Percentiles rank a stretch among this genome's conserved stretches.
Evolutionary conservation across 2,113 vertebrate genomes (phyloP).

Genomic region (Crocuta crocuta): DNA sequence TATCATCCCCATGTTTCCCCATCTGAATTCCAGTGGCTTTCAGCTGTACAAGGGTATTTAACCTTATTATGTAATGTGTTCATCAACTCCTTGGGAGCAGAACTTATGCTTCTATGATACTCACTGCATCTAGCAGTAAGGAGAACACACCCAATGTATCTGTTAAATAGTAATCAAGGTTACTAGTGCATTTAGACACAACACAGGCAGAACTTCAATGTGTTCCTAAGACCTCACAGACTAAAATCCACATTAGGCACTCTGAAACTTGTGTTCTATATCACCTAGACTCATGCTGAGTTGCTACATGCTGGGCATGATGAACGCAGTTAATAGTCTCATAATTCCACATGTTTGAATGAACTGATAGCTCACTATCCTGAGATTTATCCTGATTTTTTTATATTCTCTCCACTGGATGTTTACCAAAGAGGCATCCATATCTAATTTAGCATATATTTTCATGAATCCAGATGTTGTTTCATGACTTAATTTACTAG

Average conservation of each 20-base stretch:
- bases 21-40: background rate
- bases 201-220: background rate
- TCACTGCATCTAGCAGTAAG: background rate
- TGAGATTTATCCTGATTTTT: background rate
- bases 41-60: background rate
- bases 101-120: background rate
- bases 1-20: background rate
- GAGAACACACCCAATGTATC: background rate
- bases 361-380: background rate
- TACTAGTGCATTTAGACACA: background rate
- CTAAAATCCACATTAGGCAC: no score
- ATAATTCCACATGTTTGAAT: no score
- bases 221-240: background rate
- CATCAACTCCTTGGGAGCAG: background rate
- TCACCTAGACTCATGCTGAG: background rate
- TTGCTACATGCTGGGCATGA: rapidly evolving
- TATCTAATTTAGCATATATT: background rate
- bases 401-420: background rate
- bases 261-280: background rate
- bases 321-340: rapidly evolving
- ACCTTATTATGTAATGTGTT: background rate
- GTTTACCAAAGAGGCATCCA: background rate
- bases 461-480: background rate
- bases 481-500: background rate
- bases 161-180: background rate